Base-by-base conservation (phyloP, 30 jellyfish, hydroid and myxozoan species). In the Hydractinia symbiolongicarpus region DNA sequence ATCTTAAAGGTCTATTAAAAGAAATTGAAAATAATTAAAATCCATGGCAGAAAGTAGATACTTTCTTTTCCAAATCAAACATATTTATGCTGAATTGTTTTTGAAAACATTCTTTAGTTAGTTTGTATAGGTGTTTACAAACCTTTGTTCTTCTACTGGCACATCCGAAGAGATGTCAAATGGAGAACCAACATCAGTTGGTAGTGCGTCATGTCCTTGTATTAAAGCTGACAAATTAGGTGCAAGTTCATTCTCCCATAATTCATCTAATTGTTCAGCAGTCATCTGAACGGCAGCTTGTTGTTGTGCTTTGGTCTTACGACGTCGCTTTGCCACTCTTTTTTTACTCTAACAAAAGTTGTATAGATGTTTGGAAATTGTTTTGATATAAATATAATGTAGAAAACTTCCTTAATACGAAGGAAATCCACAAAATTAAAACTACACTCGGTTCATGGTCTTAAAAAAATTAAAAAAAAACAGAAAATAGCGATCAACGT, bases 101-200 rank as follows among this genome's bases (percentile, higher is more conserved):
- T 30, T 30, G 2, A 30, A 30, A 30, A 0, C 44, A 0, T 30
- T 30, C 44, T 30, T 30, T 30, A 30, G 44, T 30, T 30, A 30
- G 44, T 30, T 30, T 30, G 44, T 30, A 30, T 30, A 14, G n/a
- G 52, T 11, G 21, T 21, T 68, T 14, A 73, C 92, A 9, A 11
- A 91, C 98, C 79, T 79, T 68, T 91, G 98, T 54, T 91, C 98
- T 0, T 91, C 96, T 7, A 71, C 77, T 14, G 95, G 95, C 40
- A 61, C 73, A 17, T 91, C 96, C 5, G 95, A 82, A 13, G 73
- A 15, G 10, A 86, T 73, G 61, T 91, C 95, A 79, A 91, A 86
- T 7, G 95, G 96, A 8, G 56, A 30, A 16, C 58, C 78, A 19
- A 14, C 87, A 55, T 78, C 85, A 44, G 73, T 82, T 20, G 90